Base-by-base conservation (phyloP, 2,797 vertebrate species). In the Anabas testudineus region DNA sequence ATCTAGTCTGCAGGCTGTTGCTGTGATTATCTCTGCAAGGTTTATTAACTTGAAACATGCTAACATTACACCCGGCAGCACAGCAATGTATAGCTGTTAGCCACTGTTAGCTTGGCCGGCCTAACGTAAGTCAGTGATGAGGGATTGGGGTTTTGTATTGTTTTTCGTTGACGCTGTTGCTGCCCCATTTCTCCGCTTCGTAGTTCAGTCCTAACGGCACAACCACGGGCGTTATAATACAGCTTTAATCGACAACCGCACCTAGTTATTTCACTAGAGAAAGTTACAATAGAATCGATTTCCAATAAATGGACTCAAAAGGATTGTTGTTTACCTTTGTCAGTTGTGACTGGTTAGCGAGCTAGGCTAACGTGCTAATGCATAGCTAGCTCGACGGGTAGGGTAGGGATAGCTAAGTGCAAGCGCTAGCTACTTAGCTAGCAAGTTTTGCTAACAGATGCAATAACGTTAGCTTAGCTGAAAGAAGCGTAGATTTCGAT, bases 301-400 rank as follows among this genome's bases (percentile, higher is more conserved):
- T 30, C 36, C 28, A 53, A n/a, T 18, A 42, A 55, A 59, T 4
- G 28, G 13, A 65, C 48, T 70, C 37, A 32, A 70, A 76, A 36
- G 26, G 51, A 66, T 41, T 67, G 74, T 85, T 91, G 91, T 91
- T 93, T 93, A 93, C 92, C 90, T 93, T 89, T 89, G 80, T 90
- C 86, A 85, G 82, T 89, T 90, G 89, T 87, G 86, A 87, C 78
- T 85, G 86, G 68, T 88, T 87, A 89, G 89, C 85, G 69, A 71
- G 88, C 85, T 87, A 87, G 68, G 90, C 86, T 92, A 90, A 65
- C 19, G 64, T 78, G 89, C 88, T 90, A 91, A 72, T 51, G 69
- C 84, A 87, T 73, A 84, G 90, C 88, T 85, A 72, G 83, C 87
- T 89, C 84, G 83, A 81, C 76, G 81, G 49, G 42, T 80, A 46